Percentiles rank a stretch among this genome's conserved stretches.
phyloP scores from a whole-genome alignment of 2,888 invertebrate species.

The Aphelenchoides bicaudatus region DNA sequence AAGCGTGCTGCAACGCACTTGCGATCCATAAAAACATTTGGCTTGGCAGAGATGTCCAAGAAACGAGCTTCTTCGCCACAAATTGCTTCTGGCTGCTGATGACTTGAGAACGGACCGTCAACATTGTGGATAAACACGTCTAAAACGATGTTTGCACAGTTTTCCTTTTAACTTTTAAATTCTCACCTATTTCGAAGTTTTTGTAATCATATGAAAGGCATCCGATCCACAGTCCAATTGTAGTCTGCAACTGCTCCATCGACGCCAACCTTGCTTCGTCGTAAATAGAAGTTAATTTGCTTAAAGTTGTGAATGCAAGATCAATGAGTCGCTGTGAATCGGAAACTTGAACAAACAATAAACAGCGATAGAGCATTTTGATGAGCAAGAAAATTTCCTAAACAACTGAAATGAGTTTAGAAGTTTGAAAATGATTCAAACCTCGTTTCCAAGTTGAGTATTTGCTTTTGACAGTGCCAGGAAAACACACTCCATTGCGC shows the following conservation, averaged over 20 bases:
- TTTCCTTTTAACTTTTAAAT: conserved; percentile 19
- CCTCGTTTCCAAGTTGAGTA: conserved; percentile 25
- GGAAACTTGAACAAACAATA: conserved; percentile 44
- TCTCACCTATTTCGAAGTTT: conserved; percentile 44
- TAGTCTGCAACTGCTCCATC: conserved; percentile 30
- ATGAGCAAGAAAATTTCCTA: conserved; percentile 44
- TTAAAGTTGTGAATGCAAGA: conserved; percentile 27
- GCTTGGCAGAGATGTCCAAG: conserved; percentile 37
- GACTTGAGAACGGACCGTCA: conserved; percentile 27
- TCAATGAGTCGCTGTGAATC: conserved; percentile 39
- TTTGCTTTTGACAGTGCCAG: conserved; percentile 23
- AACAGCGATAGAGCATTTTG: conserved; percentile 47
- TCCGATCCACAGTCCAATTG: conserved; percentile 49
- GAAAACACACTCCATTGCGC: conserved; percentile 29
- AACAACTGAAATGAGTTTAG: conserved; percentile 1
- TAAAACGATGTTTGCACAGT: too few relatives aligned
- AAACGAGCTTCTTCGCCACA: conserved; percentile 40
- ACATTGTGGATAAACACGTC: conserved; percentile 35
- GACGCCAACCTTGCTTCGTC: conserved; percentile 8
- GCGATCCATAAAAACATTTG: conserved; percentile 43
- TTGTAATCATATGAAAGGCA: conserved; percentile 50
- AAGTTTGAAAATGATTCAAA: conserved; percentile 9
- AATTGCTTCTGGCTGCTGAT: conserved; percentile 26
- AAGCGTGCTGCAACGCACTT: conserved; percentile 52
- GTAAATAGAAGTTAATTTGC: conserved; percentile 26